These are phyloP conservation scores for Drosophila takahashii DNA, from an alignment of 1,140 invertebrate species.

Conservation along the genomic window DNA sequence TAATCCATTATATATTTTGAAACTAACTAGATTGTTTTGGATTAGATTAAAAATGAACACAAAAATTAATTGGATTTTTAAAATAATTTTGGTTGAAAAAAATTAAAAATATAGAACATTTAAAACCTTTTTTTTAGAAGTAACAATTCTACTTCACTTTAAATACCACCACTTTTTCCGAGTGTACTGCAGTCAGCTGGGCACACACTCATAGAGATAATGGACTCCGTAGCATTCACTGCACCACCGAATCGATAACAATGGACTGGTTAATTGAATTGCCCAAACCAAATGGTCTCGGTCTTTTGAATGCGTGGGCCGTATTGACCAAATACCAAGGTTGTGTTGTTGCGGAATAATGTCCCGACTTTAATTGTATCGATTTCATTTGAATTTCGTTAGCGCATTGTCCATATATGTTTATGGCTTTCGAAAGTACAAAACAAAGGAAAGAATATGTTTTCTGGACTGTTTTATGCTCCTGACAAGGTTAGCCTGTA, in stretches of 20 bases:
- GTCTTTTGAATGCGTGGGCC: conserved; percentile 67
- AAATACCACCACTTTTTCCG: neutral
- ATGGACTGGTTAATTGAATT: conserved; percentile 73
- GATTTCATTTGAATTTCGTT: conserved; percentile 55
- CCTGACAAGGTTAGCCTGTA: conserved; percentile 45
- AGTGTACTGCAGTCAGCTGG: conserved; percentile 41
- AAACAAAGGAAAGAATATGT: conserved; percentile 11
- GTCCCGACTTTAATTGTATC: conserved; percentile 66
- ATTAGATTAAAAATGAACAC: too few species aligned
- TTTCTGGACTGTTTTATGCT: conserved; percentile 34
- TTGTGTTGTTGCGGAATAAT: conserved; percentile 39
- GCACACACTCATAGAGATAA: conserved; percentile 42
- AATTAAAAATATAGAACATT: too few species aligned
- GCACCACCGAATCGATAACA: conserved; percentile 47
- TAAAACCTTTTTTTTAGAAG: neutral
- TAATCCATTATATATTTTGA: too few species aligned
- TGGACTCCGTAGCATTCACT: conserved; percentile 21
- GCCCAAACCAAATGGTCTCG: conserved; percentile 36
- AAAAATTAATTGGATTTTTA: too few species aligned
- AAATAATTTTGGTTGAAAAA: too few species aligned
- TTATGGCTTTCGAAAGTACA: conserved; percentile 35
- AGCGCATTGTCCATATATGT: conserved; percentile 24
- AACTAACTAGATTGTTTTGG: too few species aligned
- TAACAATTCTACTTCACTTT: too few species aligned
- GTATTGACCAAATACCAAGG: conserved; percentile 47